These are phyloP conservation scores for Channa argus DNA, from an alignment of 2,113 vertebrate genomes.

Conservation along the genomic window DNA sequence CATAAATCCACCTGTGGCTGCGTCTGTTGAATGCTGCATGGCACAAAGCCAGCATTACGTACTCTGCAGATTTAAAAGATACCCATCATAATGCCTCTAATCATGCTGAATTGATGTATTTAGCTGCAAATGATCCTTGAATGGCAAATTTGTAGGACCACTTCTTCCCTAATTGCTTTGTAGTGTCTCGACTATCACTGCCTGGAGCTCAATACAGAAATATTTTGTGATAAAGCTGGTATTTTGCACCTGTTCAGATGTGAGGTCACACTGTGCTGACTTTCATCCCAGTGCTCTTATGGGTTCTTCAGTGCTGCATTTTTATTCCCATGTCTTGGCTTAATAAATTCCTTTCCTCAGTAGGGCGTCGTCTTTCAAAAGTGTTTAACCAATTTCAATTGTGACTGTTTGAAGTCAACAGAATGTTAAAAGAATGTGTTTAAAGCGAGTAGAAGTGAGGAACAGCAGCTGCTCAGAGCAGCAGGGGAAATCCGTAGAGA, in stretches of 20 bases:
- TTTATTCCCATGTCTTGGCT: conserved; percentile 13
- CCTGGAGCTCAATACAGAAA: not conserved
- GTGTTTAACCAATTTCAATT: conserved; percentile 40
- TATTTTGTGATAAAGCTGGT: conserved; percentile 5
- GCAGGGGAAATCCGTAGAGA: not conserved
- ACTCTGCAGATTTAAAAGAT: too few relatives aligned
- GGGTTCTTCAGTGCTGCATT: conserved; percentile 9
- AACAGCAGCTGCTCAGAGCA: conserved; percentile 15
- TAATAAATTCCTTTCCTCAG: conserved; percentile 47
- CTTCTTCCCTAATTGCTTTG: not conserved
- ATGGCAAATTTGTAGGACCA: conserved; percentile 2
- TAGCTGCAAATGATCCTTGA: conserved; percentile 5
- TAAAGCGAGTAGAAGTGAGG: conserved; percentile 17
- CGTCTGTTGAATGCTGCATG: conserved; percentile 4
- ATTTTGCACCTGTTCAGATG: conserved; percentile 14
- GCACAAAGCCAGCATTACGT: conserved; percentile 23
- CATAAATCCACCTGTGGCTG: conserved; percentile 6
- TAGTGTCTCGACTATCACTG: conserved; percentile 11
- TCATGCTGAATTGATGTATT: not conserved
- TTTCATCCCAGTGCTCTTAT: conserved; percentile 13
- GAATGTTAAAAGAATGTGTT: conserved; percentile 14
- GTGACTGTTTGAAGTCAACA: conserved; percentile 1
- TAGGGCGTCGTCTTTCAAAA: conserved; percentile 28
- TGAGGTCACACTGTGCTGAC: not conserved
- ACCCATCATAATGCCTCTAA: conserved; percentile 6